Base-by-base conservation (phyloP, 2,113 vertebrate species). In the Nycticryphes semicollaris region DNA sequence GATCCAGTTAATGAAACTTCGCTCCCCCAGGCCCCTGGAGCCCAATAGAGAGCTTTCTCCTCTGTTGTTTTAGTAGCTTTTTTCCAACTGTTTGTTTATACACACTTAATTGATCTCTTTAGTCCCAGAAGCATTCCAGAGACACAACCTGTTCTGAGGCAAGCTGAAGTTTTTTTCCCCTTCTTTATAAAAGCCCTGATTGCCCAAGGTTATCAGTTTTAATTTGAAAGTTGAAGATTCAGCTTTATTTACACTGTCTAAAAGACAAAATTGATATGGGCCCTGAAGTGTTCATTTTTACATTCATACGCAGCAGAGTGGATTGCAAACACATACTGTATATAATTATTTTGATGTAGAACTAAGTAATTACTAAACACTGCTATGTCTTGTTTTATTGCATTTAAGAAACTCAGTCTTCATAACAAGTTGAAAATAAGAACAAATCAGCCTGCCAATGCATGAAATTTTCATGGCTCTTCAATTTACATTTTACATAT, bases 1-100 rank as follows among this genome's bases (percentile, higher is more conserved):
- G 98, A 98, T 98, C 98, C 98, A 98, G 98, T 99, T 99, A 99
- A 99, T 99, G 99, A 99, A 99, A 99, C 99, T 99, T 98, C 98
- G 96, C 98, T 99, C 98, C 98, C 98, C 98, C 98, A 98, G 98
- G 98, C 98, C 98, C 98, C 98, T 98, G 98, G 98, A 98, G 98
- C 98, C 98, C 98, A 98, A 98, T 98, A 98, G 98, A 99, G 98
- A 98, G 97, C 98, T 98, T 98, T 98, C 98, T 98, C 98, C 98
- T 98, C 98, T 98, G 98, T 99, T 99, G 98, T 98, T 98, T 98
- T 98, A 98, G 98, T 98, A 98, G 98, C 98, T 98, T 98, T 98
- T 98, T 98, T 98, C 98, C 98, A 98, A 98, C 98, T 99, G 99
- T 99, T 98, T 99, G 98, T 99, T 98, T 98, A 98, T 98, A 99